These are phyloP conservation scores for Siphamia tubifer DNA, from an alignment of 2,113 vertebrate genomes.

Conservation along the genomic window DNA sequence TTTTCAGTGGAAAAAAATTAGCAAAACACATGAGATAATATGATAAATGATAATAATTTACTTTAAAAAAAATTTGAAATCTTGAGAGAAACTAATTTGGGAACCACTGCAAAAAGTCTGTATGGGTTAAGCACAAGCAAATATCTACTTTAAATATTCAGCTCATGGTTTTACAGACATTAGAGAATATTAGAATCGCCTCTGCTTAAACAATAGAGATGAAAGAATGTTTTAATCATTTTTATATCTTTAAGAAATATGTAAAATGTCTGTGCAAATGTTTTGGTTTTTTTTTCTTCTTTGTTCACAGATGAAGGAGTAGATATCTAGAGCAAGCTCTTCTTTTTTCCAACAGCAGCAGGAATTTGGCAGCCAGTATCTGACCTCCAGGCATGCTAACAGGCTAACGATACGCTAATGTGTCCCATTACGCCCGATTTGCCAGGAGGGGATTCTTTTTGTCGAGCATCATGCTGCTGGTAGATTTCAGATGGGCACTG, in stretches of 20 bases:
- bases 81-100: too few relatives aligned
- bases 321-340: constrained; percentile 46
- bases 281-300: constrained; percentile 26
- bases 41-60: too few relatives aligned
- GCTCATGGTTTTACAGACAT: neutral
- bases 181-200: neutral
- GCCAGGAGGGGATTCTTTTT: constrained; percentile 79
- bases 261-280: constrained; percentile 1
- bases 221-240: neutral
- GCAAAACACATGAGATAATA: too few relatives aligned
- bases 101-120: too few relatives aligned
- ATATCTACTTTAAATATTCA: neutral
- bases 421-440: constrained; percentile 81
- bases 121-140: neutral
- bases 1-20: too few relatives aligned
- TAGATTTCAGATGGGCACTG: constrained; percentile 72
- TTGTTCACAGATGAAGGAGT: constrained; percentile 57
- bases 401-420: constrained; percentile 82
- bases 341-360: constrained; percentile 52
- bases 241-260: constrained; percentile 7
- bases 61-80: too few relatives aligned
- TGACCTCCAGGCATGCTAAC: constrained; percentile 78
- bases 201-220: neutral
- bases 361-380: constrained; percentile 64
- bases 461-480: constrained; percentile 72